Evolutionary conservation across 2,888 invertebrate species (phyloP).

Genomic region (Drosophila multiciliata): DNA sequence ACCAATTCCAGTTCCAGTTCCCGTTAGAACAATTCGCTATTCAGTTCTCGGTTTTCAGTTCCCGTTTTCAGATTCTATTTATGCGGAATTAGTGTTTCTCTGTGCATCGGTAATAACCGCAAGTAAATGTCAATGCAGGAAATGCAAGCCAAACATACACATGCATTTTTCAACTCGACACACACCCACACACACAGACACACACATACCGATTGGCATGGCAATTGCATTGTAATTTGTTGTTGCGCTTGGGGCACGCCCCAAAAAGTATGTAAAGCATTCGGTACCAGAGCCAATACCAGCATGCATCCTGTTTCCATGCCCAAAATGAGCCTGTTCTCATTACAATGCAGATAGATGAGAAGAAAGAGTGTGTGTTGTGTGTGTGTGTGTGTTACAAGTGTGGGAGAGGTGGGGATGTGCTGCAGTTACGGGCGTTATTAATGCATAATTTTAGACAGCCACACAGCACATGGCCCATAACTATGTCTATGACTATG

Average conservation of each 20-base stretch:
- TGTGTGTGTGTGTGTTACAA: not conserved
- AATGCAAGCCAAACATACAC: constrained; percentile 63
- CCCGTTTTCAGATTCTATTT: constrained; percentile 39
- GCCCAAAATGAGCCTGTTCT: constrained; percentile 58
- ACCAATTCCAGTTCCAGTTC: constrained; percentile 6
- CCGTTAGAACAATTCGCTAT: constrained; percentile 12
- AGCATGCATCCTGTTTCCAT: constrained; percentile 24
- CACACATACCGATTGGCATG: constrained; percentile 1
- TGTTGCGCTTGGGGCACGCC: constrained; percentile 35
- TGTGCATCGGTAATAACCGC: constrained; percentile 68
- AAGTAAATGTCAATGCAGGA: constrained; percentile 77
- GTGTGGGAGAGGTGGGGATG: constrained; percentile 2
- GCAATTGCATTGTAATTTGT: constrained; percentile 76
- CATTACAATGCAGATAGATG: constrained; percentile 1
- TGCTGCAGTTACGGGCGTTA: constrained; percentile 44
- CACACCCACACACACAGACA: constrained; percentile 15
- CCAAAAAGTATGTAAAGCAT: constrained; percentile 58
- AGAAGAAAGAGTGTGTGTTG: not conserved
- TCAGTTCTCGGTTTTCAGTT: constrained; percentile 2
- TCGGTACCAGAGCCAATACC: constrained; percentile 24
- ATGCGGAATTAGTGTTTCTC: constrained; percentile 56
- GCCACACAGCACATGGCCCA: constrained; percentile 15
- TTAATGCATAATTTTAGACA: constrained; percentile 69
- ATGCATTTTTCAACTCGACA: constrained; percentile 14
- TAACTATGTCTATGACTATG: not conserved